These are phyloP conservation scores for Ectemnius continuus DNA, from an alignment of 2,888 invertebrate species.

Conservation along the genomic window DNA sequence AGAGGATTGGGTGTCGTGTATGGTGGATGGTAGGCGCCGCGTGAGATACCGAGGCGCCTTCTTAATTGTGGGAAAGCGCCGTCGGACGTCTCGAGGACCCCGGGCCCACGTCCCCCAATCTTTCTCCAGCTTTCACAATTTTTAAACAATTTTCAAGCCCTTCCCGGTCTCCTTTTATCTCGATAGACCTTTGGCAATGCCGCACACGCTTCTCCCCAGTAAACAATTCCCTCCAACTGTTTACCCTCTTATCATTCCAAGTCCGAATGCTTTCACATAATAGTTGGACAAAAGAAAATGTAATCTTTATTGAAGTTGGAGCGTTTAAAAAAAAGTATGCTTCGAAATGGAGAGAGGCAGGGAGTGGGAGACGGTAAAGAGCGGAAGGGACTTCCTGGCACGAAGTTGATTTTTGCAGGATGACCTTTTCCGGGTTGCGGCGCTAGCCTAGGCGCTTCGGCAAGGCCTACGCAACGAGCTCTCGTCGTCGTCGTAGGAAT, in stretches of 20 bases:
- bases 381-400: slow-evolving; percentile 1
- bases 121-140: slow-evolving; percentile 12
- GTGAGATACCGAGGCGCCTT: slow-evolving; percentile 71
- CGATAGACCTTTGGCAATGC: not conserved
- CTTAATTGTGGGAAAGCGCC: slow-evolving; percentile 73
- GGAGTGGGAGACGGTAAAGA: too few species aligned
- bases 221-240: too few species aligned
- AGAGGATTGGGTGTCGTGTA: slow-evolving; percentile 48
- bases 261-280: too few species aligned
- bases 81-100: slow-evolving; percentile 63
- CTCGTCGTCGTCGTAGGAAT: slow-evolving; percentile 19
- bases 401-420: not conserved
- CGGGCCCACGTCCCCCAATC: slow-evolving; percentile 45
- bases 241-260: too few species aligned
- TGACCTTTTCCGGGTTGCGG: too few species aligned
- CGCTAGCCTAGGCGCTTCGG: too few species aligned
- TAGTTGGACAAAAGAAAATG: too few species aligned
- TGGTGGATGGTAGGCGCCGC: slow-evolving; percentile 66
- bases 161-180: not conserved
- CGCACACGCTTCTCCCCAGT: not conserved
- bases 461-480: slow-evolving; percentile 12
- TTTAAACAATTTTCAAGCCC: slow-evolving; percentile 42
- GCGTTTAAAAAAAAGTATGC: too few species aligned
- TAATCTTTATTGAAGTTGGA: too few species aligned
- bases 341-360: too few species aligned